phyloP scores from a whole-genome alignment of 2,888 invertebrate species.

The Cyrtodaria siliqua region DNA sequence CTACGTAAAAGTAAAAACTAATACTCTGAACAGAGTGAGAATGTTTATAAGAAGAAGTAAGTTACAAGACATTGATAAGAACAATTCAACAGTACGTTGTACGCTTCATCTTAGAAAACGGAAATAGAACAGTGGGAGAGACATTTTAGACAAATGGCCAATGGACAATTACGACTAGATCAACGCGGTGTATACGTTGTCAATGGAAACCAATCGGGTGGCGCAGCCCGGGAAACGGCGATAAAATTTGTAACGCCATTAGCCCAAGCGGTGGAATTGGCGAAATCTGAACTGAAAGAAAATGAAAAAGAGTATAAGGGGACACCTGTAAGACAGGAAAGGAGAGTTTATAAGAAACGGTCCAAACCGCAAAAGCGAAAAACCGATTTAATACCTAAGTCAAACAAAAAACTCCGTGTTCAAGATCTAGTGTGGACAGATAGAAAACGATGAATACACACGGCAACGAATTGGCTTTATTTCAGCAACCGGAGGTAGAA shows the following conservation, averaged over 20 bases:
- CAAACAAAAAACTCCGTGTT: neutral
- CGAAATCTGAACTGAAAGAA: constrained; percentile 9
- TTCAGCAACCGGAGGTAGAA: constrained; percentile 5
- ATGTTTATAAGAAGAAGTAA: too few relatives aligned
- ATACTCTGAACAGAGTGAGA: too few relatives aligned
- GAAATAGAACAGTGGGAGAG: constrained; percentile 12
- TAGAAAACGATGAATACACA: neutral
- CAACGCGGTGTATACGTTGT: neutral
- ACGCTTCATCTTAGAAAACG: neutral
- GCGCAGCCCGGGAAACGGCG: neutral
- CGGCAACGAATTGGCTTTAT: constrained; percentile 10
- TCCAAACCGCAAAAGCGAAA: too few relatives aligned
- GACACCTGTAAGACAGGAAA: too few relatives aligned
- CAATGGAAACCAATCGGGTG: too few relatives aligned
- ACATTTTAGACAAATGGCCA: constrained; percentile 2
- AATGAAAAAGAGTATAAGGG: too few relatives aligned
- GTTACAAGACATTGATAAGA: too few relatives aligned
- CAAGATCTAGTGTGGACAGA: neutral
- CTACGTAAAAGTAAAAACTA: neutral
- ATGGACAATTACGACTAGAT: neutral
- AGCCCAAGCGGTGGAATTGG: constrained; percentile 8
- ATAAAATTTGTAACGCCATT: constrained; percentile 16
- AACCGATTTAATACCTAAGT: too few relatives aligned
- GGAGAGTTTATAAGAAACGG: neutral
- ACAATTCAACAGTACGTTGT: neutral